Base-by-base conservation (phyloP, 2,113 vertebrate species). In the zebrafish (Danio rerio) region DNA sequence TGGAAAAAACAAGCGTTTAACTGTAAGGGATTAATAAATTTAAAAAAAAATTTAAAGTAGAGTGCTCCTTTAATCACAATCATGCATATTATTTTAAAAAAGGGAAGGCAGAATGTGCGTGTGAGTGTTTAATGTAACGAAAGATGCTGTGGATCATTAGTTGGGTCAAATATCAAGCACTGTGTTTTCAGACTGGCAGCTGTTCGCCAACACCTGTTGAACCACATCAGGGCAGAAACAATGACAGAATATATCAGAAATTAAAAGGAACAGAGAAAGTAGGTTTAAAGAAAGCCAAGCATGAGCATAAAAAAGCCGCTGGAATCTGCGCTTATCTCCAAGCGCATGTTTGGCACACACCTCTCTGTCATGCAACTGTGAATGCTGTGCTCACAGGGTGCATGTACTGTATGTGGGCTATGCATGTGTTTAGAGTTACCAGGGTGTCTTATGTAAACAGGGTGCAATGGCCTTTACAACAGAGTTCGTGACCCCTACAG, bases 351-450 rank as follows among this genome's bases (percentile, higher is more conserved):
- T 63, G 74, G 74, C 58, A 49, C 18, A 50, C 58, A 50, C 6
- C 58, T 63, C 58, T 61, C 58, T 15, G 56, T 50, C 59, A 76
- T 5, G 73, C 56, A 55, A 62, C 13, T 16, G 12, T 75, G 53
- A 75, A 75, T 58, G 40, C 55, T 20, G 40, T 47, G 40, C 16
- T 59, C 1, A 75, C n/a, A 5, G 7, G 6, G 73, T 76, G 42
- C n/a, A 20, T 20, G 50, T 18, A 18, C 43, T 68, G 65, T 68
- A 71, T 71, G 68, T 71, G 68, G 68, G 47, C 18, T 21, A 71
- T 71, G 68, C 47, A 15, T 71, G 68, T 71, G 47, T 68, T 68
- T 68, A 68, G 65, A 68, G 65, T 76, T 76, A 47, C 56, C 42
- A 21, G n/a, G 18, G 55, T 20, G 6, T 58, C n/a, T 45, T 74